Evolutionary conservation across 1,140 invertebrate species (phyloP).

Genomic region (Temnothorax nylanderi): DNA sequence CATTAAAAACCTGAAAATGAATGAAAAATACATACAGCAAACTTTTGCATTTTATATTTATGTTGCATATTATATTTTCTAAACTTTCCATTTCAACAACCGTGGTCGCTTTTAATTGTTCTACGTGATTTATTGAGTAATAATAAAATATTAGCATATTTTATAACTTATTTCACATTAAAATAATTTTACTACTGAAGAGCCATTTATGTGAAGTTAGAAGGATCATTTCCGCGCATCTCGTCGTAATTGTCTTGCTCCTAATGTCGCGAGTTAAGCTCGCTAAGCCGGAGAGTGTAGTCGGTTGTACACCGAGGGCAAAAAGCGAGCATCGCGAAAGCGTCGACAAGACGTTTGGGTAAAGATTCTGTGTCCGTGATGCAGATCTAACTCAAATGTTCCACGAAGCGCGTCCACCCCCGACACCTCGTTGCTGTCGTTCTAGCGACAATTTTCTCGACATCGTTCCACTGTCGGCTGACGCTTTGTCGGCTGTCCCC

Average conservation of each 20-base stretch:
- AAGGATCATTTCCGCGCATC: not conserved
- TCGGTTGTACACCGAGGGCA: not conserved
- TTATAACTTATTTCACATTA: not conserved
- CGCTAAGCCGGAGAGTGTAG: not conserved
- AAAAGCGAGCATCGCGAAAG: constrained; percentile 24
- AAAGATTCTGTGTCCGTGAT: not conserved
- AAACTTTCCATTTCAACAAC: not conserved
- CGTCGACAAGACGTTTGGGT: constrained; percentile 41
- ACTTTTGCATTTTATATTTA: too few relatives aligned
- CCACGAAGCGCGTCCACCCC: constrained; percentile 33
- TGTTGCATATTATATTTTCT: not conserved
- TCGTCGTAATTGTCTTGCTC: not conserved
- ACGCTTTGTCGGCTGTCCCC: constrained; percentile 56
- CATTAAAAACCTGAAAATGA: not conserved
- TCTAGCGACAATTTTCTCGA: constrained; percentile 38
- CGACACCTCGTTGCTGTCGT: constrained; percentile 24
- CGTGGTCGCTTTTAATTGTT: not conserved
- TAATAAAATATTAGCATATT: not conserved
- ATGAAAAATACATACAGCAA: not conserved
- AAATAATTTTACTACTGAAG: not conserved
- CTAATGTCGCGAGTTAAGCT: not conserved
- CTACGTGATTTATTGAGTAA: not conserved
- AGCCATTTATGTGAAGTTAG: not conserved
- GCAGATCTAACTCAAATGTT: constrained; percentile 51
- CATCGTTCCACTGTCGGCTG: constrained; percentile 48